Base-by-base conservation (phyloP, 2,797 vertebrate species). In the Manis crassicaudata region DNA sequence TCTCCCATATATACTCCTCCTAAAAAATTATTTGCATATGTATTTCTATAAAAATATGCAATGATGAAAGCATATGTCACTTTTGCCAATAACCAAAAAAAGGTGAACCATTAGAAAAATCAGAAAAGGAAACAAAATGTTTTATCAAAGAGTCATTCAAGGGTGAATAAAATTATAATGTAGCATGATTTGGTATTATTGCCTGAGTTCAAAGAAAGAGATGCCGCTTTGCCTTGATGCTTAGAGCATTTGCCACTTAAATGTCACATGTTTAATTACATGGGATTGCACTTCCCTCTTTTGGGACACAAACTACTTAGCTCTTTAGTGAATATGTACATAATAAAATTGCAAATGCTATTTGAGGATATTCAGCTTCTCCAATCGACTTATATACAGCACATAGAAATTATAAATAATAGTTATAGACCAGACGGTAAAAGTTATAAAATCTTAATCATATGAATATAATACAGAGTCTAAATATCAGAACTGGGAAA, bases 151-250 rank as follows among this genome's bases (percentile, higher is more conserved):
- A 96, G 20, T 65, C 92, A 96, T 63, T 94, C 67, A 94, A 90
- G 80, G 68, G 52, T 87, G 90, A 96, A 90, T 90, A 95, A 96
- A 95, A 96, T 95, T 90, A 88, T 87, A 97, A 95, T 89, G 50
- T 73, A 81, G 90, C 56, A 37, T 89, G 94, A 96, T 84, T 96
- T 80, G 58, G n/a, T 96, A 88, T 90, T 95, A 85, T 67, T 77
- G 89, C 80, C 77, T 67, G 58, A 94, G 40, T 92, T 95, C 80
- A 84, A 90, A 23, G 60, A 77, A 85, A 79, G 70, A 89, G 35
- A 92, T 73, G 87, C 50, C 56, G 92, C 25, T 76, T 93, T 94
- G 70, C 58, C 58, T 92, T 92, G 70, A 92, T 92, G 35, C 62
- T 93, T 82, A 32, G 75, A 65, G n/a, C 32, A 82, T 92, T 88